Base-by-base conservation (phyloP, 2,797 vertebrate genomes). In the Acanthiza pusilla region DNA sequence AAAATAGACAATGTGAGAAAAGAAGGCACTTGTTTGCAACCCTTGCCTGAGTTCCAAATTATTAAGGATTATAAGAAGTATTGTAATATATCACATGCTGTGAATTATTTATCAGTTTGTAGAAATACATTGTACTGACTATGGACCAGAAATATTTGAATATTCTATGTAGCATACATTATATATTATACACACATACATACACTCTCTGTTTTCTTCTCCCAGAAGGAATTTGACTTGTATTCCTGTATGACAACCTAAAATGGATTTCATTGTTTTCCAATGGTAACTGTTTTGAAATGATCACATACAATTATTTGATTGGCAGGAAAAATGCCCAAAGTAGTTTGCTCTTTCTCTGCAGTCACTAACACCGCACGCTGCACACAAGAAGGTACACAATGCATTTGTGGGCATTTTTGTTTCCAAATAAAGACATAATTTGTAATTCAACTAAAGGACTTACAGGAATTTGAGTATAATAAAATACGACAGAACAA, bases 381-480 rank as follows among this genome's bases (percentile, higher is more conserved):
- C 30, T 50, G 57, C 50, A 68, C 47, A 82, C 13, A 91, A 91
- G 58, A 91, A 89, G 27, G 60, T 82, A 83, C 53, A 88, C 57
- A 88, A 62, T 88, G 68, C 67, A 74, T 94, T 94, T 91, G 61
- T 88, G 71, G 63, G 40, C 19, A 80, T 94, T 93, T 92, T 85
- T 88, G 51, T 89, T 97, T 94, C 68, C 77, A 83, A 92, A 96
- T 85, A 94, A 94, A 92, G 91, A 50, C 29, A 89, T 83, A 85
- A 95, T 94, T 82, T 96, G 65, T 81, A 94, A 93, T 92, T 95
- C 93, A 94, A 38, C 58, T 91, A 73, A 93, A 93, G 42, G 43
- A 82, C 14, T 87, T 87, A 25, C 4, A 2, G 71, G 84, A 94
- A 88, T 89, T 77, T 87, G 55, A 96, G 21, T 61, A 48, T 85